These are phyloP conservation scores for Calephelis nemesis DNA, from an alignment of 1,140 invertebrate genomes.

Conservation along the genomic window DNA sequence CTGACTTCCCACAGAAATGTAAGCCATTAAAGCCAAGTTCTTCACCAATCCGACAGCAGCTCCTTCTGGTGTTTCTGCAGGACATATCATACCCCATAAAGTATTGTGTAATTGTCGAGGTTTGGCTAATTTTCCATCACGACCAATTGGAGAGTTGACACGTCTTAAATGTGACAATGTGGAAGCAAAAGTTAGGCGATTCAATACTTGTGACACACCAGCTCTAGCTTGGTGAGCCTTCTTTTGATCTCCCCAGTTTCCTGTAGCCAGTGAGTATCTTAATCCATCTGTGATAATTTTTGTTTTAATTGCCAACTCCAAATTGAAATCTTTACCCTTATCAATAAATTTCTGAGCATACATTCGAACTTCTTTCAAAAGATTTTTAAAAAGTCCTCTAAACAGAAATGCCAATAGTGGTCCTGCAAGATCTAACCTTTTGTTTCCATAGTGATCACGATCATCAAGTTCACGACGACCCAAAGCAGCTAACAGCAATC, in stretches of 20 bases:
- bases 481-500: conserved; percentile 94
- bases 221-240: conserved; percentile 99
- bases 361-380: conserved; percentile 97
- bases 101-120: conserved; percentile 99
- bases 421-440: conserved; percentile 97
- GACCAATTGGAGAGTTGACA: conserved; percentile 98
- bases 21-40: conserved; percentile 99
- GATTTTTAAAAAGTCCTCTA: conserved; percentile 94
- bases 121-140: conserved; percentile 98
- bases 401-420: conserved; percentile 97
- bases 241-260: conserved; percentile 99
- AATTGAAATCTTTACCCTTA: conserved; percentile 98
- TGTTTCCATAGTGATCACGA: conserved; percentile 99
- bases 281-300: conserved; percentile 99
- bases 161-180: conserved; percentile 98
- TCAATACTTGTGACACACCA: conserved; percentile 94
- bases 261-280: conserved; percentile 97
- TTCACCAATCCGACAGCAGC: conserved; percentile 96
- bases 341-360: conserved; percentile 99
- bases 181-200: conserved; percentile 97
- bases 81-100: conserved; percentile 99
- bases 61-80: conserved; percentile 99
- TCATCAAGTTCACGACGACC: conserved; percentile 98
- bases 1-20: conserved; percentile 99
- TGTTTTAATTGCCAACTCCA: conserved; percentile 98